These are phyloP conservation scores for Otocyon megalotis DNA, from an alignment of 2,113 vertebrate species.

Conservation along the genomic window DNA sequence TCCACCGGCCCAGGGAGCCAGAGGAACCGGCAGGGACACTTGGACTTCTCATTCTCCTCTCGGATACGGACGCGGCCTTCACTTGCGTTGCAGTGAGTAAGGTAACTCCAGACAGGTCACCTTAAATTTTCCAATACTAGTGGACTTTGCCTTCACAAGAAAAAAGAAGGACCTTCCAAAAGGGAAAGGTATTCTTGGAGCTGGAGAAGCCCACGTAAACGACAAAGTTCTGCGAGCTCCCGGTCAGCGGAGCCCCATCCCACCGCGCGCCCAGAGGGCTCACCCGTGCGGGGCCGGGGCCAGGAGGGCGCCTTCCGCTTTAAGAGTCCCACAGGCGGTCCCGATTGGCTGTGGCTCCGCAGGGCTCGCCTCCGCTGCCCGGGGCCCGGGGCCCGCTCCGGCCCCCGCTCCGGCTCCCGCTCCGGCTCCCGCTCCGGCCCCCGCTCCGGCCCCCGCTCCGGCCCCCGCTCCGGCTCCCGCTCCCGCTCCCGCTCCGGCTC, in stretches of 20 bases:
- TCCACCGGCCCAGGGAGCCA: background rate
- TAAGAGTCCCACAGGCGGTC: slow-evolving; percentile 43
- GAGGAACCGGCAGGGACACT: background rate
- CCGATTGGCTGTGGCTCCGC: slow-evolving; percentile 84
- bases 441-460: background rate
- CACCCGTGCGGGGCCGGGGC: accelerated
- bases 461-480: too few relatives aligned
- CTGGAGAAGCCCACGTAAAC: background rate
- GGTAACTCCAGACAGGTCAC: background rate
- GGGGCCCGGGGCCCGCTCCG: background rate
- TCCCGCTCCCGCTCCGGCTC: background rate
- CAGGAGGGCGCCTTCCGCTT: slow-evolving; percentile 53
- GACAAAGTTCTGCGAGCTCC: background rate
- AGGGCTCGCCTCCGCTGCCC: slow-evolving; percentile 73
- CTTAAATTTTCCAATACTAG: background rate
- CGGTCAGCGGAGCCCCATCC: background rate
- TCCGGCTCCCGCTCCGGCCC: background rate
- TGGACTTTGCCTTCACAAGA: background rate
- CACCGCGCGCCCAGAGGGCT: background rate
- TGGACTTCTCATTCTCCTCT: background rate
- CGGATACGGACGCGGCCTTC: background rate
- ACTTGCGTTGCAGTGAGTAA: background rate
- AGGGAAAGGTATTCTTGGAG: background rate
- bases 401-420: background rate
- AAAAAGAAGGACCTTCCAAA: background rate